A percentile compares a stretch with the other conserved stretches of the same genome.
These are phyloP conservation scores for Macrophya annulata DNA, from an alignment of 2,888 invertebrate genomes.

Conservation along the genomic window DNA sequence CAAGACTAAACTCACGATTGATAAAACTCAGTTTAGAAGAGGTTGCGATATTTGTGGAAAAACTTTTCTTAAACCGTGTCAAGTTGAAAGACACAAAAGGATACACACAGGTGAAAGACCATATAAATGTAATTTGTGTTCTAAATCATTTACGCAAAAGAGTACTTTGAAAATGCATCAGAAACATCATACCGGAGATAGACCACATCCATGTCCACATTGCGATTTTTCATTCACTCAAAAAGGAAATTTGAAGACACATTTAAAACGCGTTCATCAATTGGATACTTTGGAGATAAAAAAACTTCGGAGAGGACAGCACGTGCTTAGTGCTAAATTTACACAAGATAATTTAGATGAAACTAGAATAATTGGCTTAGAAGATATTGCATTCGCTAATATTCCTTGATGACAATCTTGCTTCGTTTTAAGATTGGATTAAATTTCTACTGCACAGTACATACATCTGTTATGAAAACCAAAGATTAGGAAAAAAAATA, in stretches of 20 bases:
- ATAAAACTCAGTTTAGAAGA: slow-evolving; percentile 62
- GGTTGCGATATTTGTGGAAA: slow-evolving; percentile 80
- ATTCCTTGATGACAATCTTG: slow-evolving; percentile 65
- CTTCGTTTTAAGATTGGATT: neutral
- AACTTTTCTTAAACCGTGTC: slow-evolving; percentile 81
- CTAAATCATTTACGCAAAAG: slow-evolving; percentile 83
- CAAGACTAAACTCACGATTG: neutral
- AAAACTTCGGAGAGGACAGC: slow-evolving; percentile 66
- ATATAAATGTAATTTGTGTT: slow-evolving; percentile 82
- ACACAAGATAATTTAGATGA: slow-evolving; percentile 66
- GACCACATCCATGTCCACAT: slow-evolving; percentile 82
- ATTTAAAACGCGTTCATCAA: slow-evolving; percentile 81
- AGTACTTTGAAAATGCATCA: slow-evolving; percentile 83
- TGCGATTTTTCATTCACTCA: slow-evolving; percentile 84
- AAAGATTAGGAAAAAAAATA: slow-evolving; percentile 28
- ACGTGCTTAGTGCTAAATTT: slow-evolving; percentile 65
- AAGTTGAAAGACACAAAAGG: slow-evolving; percentile 81
- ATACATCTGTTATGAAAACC: slow-evolving; percentile 37
- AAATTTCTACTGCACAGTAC: neutral
- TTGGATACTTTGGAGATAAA: slow-evolving; percentile 66
- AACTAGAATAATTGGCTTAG: slow-evolving; percentile 68
- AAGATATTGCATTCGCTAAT: slow-evolving; percentile 73
- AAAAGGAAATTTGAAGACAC: slow-evolving; percentile 83
- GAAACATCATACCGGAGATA: slow-evolving; percentile 82
- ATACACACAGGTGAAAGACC: slow-evolving; percentile 84